Percentiles rank a stretch among this genome's conserved stretches.
Evolutionary conservation across 2,888 invertebrate genomes (phyloP).

Genomic region (Zootermopsis nevadensis): DNA sequence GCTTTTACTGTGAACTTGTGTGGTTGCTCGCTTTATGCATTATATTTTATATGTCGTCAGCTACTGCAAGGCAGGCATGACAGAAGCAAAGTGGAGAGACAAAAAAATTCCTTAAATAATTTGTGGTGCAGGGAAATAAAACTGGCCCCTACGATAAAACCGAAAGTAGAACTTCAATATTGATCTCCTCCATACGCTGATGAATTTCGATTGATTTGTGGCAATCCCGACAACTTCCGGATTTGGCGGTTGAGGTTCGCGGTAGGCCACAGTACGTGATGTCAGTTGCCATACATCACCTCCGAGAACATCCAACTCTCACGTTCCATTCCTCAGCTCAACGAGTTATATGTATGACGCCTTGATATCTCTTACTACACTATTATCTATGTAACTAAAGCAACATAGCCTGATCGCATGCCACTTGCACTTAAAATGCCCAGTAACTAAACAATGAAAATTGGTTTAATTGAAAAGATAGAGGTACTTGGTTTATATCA

Average conservation of each 20-base stretch:
- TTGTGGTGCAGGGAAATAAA: no score
- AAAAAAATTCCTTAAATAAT: no score
- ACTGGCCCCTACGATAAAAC: not conserved
- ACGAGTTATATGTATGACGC: not conserved
- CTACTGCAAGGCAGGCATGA: no score
- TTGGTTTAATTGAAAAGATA: no score
- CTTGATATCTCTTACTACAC: not conserved
- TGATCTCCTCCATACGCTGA: not conserved
- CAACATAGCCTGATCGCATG: not conserved
- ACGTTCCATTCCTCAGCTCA: not conserved
- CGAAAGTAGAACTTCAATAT: not conserved
- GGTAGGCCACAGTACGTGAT: not conserved
- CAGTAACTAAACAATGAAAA: no score
- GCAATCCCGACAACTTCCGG: not conserved
- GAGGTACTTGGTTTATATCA: no score
- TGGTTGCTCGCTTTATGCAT: no score
- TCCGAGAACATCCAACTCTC: not conserved
- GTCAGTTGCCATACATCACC: not conserved
- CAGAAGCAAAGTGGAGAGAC: no score
- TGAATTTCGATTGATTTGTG: not conserved
- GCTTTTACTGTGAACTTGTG: no score
- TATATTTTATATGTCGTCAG: no score
- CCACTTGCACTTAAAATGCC: not conserved
- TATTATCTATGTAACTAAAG: conserved; percentile 8
- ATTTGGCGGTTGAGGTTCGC: not conserved